These are phyloP conservation scores for Parnassius glacialis DNA, from an alignment of 2,888 invertebrate species.

Conservation along the genomic window DNA sequence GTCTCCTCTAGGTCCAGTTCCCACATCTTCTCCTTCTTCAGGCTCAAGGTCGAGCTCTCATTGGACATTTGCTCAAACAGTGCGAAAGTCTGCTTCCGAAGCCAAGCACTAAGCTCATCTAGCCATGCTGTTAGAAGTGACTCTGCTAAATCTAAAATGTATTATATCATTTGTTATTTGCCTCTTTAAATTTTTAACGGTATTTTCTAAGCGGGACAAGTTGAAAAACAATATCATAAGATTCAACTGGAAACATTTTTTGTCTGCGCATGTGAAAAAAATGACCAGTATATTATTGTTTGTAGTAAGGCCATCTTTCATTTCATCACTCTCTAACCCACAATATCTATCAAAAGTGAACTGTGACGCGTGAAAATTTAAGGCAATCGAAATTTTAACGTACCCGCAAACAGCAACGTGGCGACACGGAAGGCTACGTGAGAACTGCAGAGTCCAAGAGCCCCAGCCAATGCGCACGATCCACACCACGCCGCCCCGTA, in stretches of 20 bases:
- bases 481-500: constrained; percentile 43
- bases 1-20: constrained; percentile 48
- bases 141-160: constrained; percentile 55
- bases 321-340: too few species aligned
- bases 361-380: too few species aligned
- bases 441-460: constrained; percentile 39
- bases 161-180: too few species aligned
- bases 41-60: constrained; percentile 27
- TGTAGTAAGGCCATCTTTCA: too few species aligned
- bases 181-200: too few species aligned
- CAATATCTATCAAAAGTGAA: too few species aligned
- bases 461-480: constrained; percentile 36
- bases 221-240: too few species aligned
- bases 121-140: constrained; percentile 54
- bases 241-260: too few species aligned
- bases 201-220: too few species aligned
- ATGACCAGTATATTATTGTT: too few species aligned
- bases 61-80: constrained; percentile 49
- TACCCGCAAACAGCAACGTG: constrained; percentile 56
- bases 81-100: constrained; percentile 55
- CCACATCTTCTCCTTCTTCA: constrained; percentile 19
- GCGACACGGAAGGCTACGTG: constrained; percentile 56
- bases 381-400: not conserved
- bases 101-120: constrained; percentile 49
- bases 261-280: too few species aligned